phyloP scores from a whole-genome alignment of 2,113 vertebrate species.

The Vidua chalybeata region DNA sequence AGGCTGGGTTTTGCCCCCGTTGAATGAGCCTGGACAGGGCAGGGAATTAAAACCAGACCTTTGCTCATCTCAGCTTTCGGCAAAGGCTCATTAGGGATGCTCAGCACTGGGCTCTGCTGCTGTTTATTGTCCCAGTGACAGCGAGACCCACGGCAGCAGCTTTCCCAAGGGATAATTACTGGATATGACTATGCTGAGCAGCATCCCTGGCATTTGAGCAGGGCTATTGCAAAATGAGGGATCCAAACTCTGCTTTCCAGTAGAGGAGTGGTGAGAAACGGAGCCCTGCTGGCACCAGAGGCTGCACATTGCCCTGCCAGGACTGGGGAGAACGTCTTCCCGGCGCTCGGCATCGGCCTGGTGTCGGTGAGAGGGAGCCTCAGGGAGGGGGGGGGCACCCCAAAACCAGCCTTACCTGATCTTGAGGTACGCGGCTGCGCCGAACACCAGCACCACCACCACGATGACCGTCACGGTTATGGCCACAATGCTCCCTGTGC shows the following conservation, averaged over 20 bases:
- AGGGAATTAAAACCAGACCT: constrained; percentile 34
- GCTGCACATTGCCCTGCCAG: rapidly evolving
- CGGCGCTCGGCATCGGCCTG: neutral
- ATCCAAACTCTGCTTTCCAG: neutral
- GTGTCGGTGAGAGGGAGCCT: neutral
- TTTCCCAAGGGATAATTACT: neutral
- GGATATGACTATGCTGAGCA: neutral
- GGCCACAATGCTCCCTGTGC: constrained; percentile 77
- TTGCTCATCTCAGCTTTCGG: neutral
- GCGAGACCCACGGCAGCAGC: neutral
- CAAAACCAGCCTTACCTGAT: constrained; percentile 69
- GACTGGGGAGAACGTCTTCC: neutral
- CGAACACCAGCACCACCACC: constrained; percentile 76
- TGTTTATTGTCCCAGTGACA: constrained; percentile 8
- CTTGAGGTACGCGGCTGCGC: constrained; percentile 73
- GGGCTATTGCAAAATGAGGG: neutral
- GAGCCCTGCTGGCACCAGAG: neutral
- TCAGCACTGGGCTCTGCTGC: neutral
- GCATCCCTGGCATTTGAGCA: neutral
- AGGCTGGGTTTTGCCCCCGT: neutral
- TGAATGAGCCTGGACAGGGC: neutral
- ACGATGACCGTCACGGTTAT: constrained; percentile 75
- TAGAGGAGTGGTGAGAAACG: rapidly evolving
- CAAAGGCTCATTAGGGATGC: constrained; percentile 37
- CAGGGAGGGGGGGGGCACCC: rapidly evolving